phyloP scores from a whole-genome alignment of 2,797 vertebrate species.

The Schizopygopsis malacanthus region DNA sequence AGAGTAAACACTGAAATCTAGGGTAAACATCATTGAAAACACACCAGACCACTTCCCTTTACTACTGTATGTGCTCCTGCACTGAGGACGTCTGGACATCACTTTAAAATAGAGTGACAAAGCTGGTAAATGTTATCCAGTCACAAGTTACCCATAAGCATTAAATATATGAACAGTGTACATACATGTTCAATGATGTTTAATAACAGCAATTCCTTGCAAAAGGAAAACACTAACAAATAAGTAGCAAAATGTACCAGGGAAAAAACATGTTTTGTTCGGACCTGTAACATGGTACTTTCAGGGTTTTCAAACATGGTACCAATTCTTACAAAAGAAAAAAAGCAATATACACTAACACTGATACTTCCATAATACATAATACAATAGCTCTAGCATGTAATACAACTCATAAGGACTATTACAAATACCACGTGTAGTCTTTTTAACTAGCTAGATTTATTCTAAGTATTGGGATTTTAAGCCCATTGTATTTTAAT shows the following conservation, averaged over 20 bases:
- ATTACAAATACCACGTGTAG: neutral
- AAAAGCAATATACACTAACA: neutral
- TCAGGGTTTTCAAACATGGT: neutral
- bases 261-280: neutral
- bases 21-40: constrained; percentile 29
- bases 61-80: neutral
- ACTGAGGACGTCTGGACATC: constrained; percentile 28
- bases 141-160: neutral
- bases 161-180: neutral
- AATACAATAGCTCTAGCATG: neutral
- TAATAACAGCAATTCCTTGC: neutral
- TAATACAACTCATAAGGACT: no score
- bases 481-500: neutral
- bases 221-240: neutral
- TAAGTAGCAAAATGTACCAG: neutral
- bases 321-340: neutral
- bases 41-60: constrained; percentile 6
- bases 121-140: neutral
- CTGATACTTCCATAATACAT: neutral
- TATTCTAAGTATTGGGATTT: neutral
- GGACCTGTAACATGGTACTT: neutral
- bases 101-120: neutral
- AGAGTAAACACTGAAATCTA: constrained; percentile 45
- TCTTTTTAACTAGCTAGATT: neutral
- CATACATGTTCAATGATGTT: neutral